Base-by-base conservation (phyloP, 92 coral and sea anemone species). In the Epizoanthus fatuus region DNA sequence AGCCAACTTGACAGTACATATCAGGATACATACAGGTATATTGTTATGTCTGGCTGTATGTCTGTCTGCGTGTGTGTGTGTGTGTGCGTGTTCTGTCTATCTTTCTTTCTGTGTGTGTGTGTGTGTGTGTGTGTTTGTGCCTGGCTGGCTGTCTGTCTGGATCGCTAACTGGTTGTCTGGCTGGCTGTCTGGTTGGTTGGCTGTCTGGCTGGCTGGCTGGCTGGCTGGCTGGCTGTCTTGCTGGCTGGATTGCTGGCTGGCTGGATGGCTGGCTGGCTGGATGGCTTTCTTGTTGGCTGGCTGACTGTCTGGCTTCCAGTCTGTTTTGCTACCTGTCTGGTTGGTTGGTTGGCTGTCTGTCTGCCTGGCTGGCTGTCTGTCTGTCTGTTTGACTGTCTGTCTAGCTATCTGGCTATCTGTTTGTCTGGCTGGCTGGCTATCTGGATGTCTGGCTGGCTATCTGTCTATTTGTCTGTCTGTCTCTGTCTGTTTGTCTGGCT, bases 21-120 rank as follows among this genome's bases (percentile, higher is more conserved):
- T 77, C 53, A 59, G 82, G 63, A 77, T 77, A 59, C 82, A 77
- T 38, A 77, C 82, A 40, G 82, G 82, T 77, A 54, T 45, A 52
- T 3, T 1, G n/a, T n/a, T 19, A 5, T 11, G 12, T 53, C n/a
- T 13, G 11, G 11, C 19, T 19, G 4, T 12, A 8, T 54, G 25
- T 54, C 20, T 74, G 47, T 75, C 1, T 38, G 35, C 35, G 35
- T 29, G 35, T 29, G 35, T 29, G 35, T 1, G 35, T 29, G 22
- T 32, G 0, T 16, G 20, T 74, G 25, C 0, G 25, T 22, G 25
- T 35, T 32, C 13, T 3, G 40, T 35, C 45, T 19, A 5, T 49
- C 32, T 8, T 7, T 42, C 59, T 72, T 1, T 5, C 2, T n/a
- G 22, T 20, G 22, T 67, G 20, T 67, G 2, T 0, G 3, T 35